These are phyloP conservation scores for Columba guinea DNA, from an alignment of 2,797 vertebrate genomes.

Conservation along the genomic window DNA sequence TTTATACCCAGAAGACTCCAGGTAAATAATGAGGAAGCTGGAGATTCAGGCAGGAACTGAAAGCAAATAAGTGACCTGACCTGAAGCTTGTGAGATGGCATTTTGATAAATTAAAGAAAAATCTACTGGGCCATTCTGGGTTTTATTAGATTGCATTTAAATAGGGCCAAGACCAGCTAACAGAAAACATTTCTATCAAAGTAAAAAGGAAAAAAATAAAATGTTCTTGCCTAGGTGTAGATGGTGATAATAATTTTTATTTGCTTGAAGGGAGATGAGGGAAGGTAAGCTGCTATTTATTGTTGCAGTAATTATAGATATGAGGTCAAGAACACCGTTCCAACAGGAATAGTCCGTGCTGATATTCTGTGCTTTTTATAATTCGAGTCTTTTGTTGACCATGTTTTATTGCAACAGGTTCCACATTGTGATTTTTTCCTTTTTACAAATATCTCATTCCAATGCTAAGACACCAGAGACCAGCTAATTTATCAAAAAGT, in stretches of 20 bases:
- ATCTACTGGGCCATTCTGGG: background rate
- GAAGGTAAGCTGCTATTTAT: background rate
- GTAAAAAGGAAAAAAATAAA: background rate
- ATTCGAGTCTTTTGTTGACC: background rate
- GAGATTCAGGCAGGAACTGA: background rate
- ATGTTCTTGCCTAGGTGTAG: background rate
- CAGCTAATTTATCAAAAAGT: fast-evolving
- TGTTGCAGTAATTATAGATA: background rate
- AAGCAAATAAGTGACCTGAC: background rate
- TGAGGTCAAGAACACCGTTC: background rate
- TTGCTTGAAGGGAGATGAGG: background rate
- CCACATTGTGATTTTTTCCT: background rate
- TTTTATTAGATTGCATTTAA: background rate
- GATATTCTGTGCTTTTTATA: background rate
- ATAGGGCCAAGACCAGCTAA: background rate
- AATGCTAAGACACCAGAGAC: background rate
- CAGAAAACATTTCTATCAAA: background rate
- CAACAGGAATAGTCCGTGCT: background rate
- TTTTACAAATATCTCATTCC: background rate
- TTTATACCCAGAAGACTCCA: background rate
- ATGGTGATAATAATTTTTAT: background rate
- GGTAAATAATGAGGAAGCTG: background rate
- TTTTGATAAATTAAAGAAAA: background rate
- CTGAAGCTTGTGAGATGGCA: background rate
- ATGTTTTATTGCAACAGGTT: background rate